Evolutionary conservation across 2,888 invertebrate species (phyloP), one percentile per base, ranked within the genome.

Genomic region (Mythimna vitellina): DNA sequence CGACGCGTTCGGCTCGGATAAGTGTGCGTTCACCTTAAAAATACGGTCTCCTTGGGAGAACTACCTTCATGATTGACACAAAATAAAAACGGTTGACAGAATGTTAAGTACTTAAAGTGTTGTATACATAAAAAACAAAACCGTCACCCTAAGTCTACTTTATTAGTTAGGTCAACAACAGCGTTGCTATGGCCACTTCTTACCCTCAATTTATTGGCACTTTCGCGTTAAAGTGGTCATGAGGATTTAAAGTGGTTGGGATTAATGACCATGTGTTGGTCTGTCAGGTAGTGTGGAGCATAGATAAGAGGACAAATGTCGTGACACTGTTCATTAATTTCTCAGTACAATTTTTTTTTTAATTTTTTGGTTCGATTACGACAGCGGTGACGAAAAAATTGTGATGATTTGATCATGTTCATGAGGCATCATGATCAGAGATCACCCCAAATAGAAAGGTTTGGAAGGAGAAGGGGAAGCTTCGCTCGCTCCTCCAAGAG

Each of bases 51-150:
- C 6, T 25, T 35, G 20, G 20, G 25, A 8, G 35, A 17, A 35
- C 22, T n/a, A 17, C n/a, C 7, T 70, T 54, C 32, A 46, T 12
- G 32, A 46, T 46, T 46, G 46, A 56, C 35, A n/a, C 17, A 29
- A 58, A 70, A 72, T 58, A 49, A 72, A 70, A 72, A 1, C 3
- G 20, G 7, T 14, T 14, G 29, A 20, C 38, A 22, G 29, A 60
- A 58, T 73, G 14, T 70, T 29, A 32, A 60, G 60, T 70, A 73
- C 14, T 14, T 46, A 46, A 73, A 73, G 70, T 71, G 49, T 62
- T 32, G 22, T 22, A 20, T 42, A 38, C 61, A 70, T 49, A 51
- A 73, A 51, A 60, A 73, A 61, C 12, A 14, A 38, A 53, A 51
- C 14, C 17, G n/a, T 53, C 32, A 17, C 9, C 20, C 32, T 12